Base-by-base conservation (phyloP, 2,888 invertebrate genomes). In the Lasioglossum oenotherae region DNA sequence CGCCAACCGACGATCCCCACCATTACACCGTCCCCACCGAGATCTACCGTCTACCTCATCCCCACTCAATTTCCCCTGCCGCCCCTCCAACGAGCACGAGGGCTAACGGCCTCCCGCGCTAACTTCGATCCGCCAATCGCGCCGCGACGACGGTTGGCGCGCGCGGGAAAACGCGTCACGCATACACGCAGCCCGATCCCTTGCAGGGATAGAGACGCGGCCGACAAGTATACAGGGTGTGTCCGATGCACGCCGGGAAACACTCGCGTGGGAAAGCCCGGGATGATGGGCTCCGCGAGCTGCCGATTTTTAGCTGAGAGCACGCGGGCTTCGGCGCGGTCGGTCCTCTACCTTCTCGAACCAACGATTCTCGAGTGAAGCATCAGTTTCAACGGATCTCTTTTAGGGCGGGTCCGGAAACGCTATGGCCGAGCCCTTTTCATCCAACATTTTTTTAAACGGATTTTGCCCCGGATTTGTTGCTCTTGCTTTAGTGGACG, bases 161-260 rank as follows among this genome's bases (percentile, higher is more conserved):
- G 94, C 94, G 94, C 93, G 94, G 94, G 93, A 93, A 93, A 93
- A 93, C 91, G 87, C 82, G 81, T 82, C 80, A 86, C 91, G 83
- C 88, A 84, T 75, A 90, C 88, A 86, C 88, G 84, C 86, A 80
- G 38, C 77, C 27, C 69, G 57, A 72, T 75, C 35, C 35, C 78
- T 76, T 78, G 85, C 74, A 72, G 82, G 86, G 57, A 76, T 44
- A 44, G 44, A 74, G 78, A 78, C 79, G 82, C 82, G 77, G 74
- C 41, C 72, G n/a, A 41, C 60, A 72, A 64, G 73, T 84, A 81
- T 87, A 86, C 82, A 86, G 86, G 86, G 86, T 87, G 86, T 87
- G 86, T 87, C 86, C 86, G 86, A 82, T 78, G 85, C 77, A 82
- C 64, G 78, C 82, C 41, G 74, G 74, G 73, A 64, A 64, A 67